A percentile compares a stretch with the other conserved stretches of the same genome.
Conservation (phyloP, 1,140 invertebrate species). For the Zelostemma sp. region DNA sequence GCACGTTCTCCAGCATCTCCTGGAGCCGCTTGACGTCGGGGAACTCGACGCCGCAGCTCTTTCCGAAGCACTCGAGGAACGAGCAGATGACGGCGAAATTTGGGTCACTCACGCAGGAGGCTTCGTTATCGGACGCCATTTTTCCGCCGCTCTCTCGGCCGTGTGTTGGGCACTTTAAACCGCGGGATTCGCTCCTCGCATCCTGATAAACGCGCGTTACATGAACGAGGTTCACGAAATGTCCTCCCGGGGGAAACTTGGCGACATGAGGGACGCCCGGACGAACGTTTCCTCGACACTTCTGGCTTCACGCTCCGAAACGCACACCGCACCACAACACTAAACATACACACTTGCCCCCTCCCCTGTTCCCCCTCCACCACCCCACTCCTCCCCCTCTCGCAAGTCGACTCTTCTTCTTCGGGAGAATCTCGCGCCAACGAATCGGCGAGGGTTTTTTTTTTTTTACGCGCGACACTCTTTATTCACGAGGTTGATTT, state of each 20-base stretch:
- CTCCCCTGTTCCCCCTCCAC: neutral
- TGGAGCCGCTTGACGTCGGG: constrained; percentile 86
- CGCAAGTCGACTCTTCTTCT: neutral
- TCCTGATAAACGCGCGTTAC: neutral
- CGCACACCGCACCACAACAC: constrained; percentile 14
- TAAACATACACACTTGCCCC: constrained; percentile 5
- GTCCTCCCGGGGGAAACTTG: too few relatives aligned
- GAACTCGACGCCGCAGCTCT: constrained; percentile 80
- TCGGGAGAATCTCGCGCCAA: neutral
- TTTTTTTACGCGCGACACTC: too few relatives aligned
- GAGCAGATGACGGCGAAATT: constrained; percentile 97
- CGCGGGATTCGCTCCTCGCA: too few relatives aligned
- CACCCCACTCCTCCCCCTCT: neutral
- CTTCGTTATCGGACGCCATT: constrained; percentile 88
- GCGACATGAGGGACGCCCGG: constrained; percentile 8
- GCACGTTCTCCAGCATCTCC: constrained; percentile 87
- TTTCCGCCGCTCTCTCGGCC: too few relatives aligned
- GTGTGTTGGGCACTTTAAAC: too few relatives aligned
- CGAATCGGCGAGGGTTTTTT: too few relatives aligned
- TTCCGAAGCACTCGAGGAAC: constrained; percentile 90
- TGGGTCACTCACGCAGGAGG: constrained; percentile 91
- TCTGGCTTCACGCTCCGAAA: constrained; percentile 1
- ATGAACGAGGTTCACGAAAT: neutral
- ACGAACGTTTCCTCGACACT: neutral
- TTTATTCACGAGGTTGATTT: too few relatives aligned